These are phyloP conservation scores for Notolepis coatsorum DNA, from an alignment of 2,797 vertebrate genomes.

Conservation along the genomic window DNA sequence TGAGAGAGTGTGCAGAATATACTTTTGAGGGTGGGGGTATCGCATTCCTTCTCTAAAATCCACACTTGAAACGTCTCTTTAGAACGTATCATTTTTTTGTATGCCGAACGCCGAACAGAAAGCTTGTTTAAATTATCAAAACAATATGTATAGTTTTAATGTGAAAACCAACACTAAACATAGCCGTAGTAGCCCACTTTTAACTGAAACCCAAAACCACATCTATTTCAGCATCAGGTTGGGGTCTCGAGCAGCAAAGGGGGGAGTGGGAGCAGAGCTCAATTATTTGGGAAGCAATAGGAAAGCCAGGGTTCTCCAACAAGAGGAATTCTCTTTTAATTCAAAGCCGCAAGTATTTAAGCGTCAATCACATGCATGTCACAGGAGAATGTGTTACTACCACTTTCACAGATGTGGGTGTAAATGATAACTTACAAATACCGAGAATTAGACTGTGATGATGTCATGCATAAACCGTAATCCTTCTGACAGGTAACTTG, in stretches of 20 bases:
- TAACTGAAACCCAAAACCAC: conserved; percentile 76
- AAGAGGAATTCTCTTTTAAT: conserved; percentile 46
- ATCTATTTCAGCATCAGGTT: conserved; percentile 80
- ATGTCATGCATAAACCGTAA: conserved; percentile 45
- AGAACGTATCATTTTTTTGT: conserved; percentile 28
- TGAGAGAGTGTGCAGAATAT: neutral
- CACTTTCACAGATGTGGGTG: conserved; percentile 34
- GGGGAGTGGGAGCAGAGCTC: conserved; percentile 58
- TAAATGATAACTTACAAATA: conserved; percentile 32
- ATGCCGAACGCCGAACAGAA: conserved; percentile 47
- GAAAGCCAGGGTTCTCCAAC: conserved; percentile 51
- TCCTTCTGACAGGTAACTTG: conserved; percentile 58
- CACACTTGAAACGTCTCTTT: conserved; percentile 29
- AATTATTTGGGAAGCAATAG: conserved; percentile 64
- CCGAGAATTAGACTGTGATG: conserved; percentile 35
- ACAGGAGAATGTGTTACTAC: conserved; percentile 27
- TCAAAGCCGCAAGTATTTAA: conserved; percentile 45
- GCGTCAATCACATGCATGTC: conserved; percentile 52
- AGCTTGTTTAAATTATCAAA: conserved; percentile 68
- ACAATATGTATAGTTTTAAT: conserved; percentile 73
- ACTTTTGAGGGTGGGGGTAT: conserved; percentile 14
- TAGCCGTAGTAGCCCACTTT: conserved; percentile 68
- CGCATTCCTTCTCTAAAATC: conserved; percentile 38
- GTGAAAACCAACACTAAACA: conserved; percentile 73
- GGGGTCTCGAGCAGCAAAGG: conserved; percentile 73